Evolutionary conservation across 2,888 invertebrate species (phyloP).

Genomic region (Rhamnusium bicolor): DNA sequence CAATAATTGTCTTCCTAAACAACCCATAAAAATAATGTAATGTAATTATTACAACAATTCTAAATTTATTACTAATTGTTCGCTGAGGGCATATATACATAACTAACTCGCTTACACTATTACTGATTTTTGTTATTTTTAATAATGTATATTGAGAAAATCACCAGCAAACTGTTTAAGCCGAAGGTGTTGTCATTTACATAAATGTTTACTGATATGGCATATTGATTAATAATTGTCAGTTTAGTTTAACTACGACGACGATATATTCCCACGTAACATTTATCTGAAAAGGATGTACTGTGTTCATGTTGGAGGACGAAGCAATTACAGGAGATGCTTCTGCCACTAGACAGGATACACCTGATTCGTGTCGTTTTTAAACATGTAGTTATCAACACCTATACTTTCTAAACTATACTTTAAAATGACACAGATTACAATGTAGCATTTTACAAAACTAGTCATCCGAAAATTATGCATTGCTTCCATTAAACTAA

Average conservation of each 20-base stretch:
- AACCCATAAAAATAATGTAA: too few species aligned
- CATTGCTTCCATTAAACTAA: constrained; percentile 27
- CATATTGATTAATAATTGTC: constrained; percentile 4
- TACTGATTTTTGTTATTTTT: too few species aligned
- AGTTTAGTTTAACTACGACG: neutral
- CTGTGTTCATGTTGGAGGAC: neutral
- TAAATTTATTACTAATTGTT: too few species aligned
- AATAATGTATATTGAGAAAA: too few species aligned
- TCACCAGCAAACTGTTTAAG: too few species aligned
- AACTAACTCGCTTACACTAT: too few species aligned
- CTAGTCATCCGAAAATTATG: constrained; percentile 26
- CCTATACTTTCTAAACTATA: neutral
- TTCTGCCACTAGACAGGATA: constrained; percentile 13
- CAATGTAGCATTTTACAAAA: neutral
- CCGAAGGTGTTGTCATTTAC: neutral
- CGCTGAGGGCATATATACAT: too few species aligned
- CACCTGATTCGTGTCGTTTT: neutral
- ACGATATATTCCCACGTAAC: constrained; percentile 4
- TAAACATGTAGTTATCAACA: neutral
- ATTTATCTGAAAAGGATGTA: constrained; percentile 13
- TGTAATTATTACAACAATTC: too few species aligned
- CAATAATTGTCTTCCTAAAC: too few species aligned
- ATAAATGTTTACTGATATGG: neutral
- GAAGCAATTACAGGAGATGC: neutral
- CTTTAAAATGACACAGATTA: neutral